These are phyloP conservation scores for Thymelicus sylvestris DNA, from an alignment of 2,888 invertebrate genomes.

Conservation along the genomic window DNA sequence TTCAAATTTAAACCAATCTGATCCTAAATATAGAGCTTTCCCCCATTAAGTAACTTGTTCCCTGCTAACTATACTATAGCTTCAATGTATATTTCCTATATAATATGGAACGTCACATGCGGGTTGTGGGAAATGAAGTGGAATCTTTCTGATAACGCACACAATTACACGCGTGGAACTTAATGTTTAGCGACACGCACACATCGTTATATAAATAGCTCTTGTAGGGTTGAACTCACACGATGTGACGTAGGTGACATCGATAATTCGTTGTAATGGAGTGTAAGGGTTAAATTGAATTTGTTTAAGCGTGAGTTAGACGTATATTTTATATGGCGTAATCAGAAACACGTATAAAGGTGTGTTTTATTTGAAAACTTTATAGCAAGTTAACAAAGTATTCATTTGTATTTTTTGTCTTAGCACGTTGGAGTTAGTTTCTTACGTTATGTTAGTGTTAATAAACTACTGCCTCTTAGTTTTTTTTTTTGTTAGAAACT, in stretches of 20 bases:
- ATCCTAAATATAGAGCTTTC: not conserved
- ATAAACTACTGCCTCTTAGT: too few relatives aligned
- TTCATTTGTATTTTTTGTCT: too few relatives aligned
- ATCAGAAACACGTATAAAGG: not conserved
- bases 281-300: conserved; percentile 76
- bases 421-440: too few relatives aligned
- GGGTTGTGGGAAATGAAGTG: conserved; percentile 83
- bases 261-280: conserved; percentile 79
- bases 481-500: too few relatives aligned
- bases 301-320: conserved; percentile 57
- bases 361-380: not conserved
- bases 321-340: conserved; percentile 34
- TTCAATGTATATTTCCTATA: conserved; percentile 45
- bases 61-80: not conserved
- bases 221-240: conserved; percentile 67
- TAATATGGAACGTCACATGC: conserved; percentile 73
- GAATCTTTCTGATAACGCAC: conserved; percentile 83
- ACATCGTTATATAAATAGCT: conserved; percentile 47
- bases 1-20: too few relatives aligned
- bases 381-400: too few relatives aligned
- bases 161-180: conserved; percentile 54
- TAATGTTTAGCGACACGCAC: conserved; percentile 43
- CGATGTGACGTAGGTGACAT: conserved; percentile 78
- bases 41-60: not conserved
- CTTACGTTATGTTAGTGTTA: too few relatives aligned